Conservation (phyloP, 2,113 vertebrate genomes). For the Henicopernis longicauda region DNA sequence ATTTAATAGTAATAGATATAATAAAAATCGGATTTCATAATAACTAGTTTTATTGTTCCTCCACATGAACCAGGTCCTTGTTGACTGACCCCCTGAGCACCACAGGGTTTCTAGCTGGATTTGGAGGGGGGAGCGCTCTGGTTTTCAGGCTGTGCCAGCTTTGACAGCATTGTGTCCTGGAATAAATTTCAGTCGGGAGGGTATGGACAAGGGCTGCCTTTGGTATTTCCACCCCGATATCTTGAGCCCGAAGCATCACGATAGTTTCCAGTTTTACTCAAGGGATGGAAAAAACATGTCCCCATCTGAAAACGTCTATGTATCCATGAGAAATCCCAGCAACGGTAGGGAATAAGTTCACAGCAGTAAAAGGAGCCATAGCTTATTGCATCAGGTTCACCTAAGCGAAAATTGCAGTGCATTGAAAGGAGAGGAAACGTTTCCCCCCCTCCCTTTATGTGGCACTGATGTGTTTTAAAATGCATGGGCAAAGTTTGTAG, state of each 20-base stretch:
- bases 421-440: neutral
- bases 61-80: neutral
- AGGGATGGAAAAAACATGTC: conserved; percentile 64
- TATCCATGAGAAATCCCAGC: conserved; percentile 47
- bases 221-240: conserved; percentile 60
- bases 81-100: neutral
- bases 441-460: neutral
- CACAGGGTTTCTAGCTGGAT: neutral
- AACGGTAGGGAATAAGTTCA: conserved; percentile 62
- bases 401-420: neutral
- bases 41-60: conserved; percentile 4
- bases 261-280: conserved; percentile 73
- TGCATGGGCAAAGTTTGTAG: conserved; percentile 41
- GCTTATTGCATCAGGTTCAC: neutral
- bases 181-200: conserved; percentile 73
- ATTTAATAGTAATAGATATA: conserved; percentile 19
- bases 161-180: conserved; percentile 55
- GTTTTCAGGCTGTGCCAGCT: conserved; percentile 36
- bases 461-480: conserved; percentile 30
- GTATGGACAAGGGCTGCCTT: conserved; percentile 72
- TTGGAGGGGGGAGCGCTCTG: neutral
- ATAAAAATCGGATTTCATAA: conserved; percentile 11
- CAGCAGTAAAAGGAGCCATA: neutral
- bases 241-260: conserved; percentile 51
- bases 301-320: conserved; percentile 62